These are phyloP conservation scores for Drosophila cognata DNA, from an alignment of 2,888 invertebrate species.

Conservation along the genomic window DNA sequence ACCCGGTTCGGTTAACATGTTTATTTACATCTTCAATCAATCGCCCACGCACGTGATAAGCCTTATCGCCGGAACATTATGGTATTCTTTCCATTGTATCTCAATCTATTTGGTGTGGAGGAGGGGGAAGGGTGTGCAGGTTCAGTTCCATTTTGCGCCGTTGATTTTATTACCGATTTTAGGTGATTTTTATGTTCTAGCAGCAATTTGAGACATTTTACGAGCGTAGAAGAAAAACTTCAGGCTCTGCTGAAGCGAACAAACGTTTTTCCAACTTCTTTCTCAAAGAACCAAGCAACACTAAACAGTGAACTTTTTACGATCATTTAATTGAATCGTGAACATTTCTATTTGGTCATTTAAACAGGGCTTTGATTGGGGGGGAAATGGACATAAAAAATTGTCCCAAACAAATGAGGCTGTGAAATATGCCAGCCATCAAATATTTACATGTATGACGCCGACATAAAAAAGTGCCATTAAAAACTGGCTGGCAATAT, in stretches of 20 bases:
- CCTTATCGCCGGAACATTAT: conserved; percentile 26
- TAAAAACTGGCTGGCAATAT: conserved; percentile 23
- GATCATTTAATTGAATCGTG: conserved; percentile 76
- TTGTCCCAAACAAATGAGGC: conserved; percentile 55
- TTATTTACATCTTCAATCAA: conserved; percentile 36
- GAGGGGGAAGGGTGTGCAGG: conserved; percentile 8
- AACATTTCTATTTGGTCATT: conserved; percentile 67
- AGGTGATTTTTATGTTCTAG: conserved; percentile 80
- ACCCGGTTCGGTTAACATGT: neutral
- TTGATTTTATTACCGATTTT: conserved; percentile 70
- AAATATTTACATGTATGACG: conserved; percentile 46
- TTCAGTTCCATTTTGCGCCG: conserved; percentile 49
- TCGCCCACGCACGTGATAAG: conserved; percentile 51
- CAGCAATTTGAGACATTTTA: conserved; percentile 72
- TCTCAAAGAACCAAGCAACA: conserved; percentile 12
- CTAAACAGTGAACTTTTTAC: conserved; percentile 63
- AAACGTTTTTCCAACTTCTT: conserved; percentile 47
- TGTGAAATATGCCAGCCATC: conserved; percentile 62
- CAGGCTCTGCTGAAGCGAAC: conserved; percentile 16
- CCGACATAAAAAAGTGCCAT: conserved; percentile 39
- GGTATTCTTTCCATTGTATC: conserved; percentile 15
- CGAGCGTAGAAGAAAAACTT: conserved; percentile 50
- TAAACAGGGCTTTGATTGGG: conserved; percentile 46
- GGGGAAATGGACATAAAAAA: conserved; percentile 38
- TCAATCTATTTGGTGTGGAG: conserved; percentile 21